Evolutionary conservation across 2,797 vertebrate species (phyloP).

Genomic region (Hephaestus fuliginosus): DNA sequence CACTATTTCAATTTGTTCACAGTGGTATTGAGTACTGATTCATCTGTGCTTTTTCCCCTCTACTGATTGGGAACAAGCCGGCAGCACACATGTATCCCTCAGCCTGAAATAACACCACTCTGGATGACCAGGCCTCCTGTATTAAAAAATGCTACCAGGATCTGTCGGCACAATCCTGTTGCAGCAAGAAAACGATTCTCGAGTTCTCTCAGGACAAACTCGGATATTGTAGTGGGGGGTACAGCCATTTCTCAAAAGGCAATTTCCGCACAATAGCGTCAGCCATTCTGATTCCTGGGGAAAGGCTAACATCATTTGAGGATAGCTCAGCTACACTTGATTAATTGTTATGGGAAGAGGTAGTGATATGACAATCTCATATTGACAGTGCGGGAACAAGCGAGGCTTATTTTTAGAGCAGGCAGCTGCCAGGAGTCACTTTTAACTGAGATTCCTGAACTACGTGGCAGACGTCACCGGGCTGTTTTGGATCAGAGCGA

Average conservation of each 20-base stretch:
- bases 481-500: constrained; percentile 51
- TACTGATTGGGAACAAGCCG: constrained; percentile 57
- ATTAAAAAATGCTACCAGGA: constrained; percentile 47
- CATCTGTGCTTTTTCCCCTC: constrained; percentile 51
- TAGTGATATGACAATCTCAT: constrained; percentile 79
- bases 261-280: constrained; percentile 73
- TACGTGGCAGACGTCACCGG: constrained; percentile 47
- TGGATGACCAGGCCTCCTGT: constrained; percentile 33
- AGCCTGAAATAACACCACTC: constrained; percentile 59
- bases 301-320: constrained; percentile 75
- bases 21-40: constrained; percentile 48
- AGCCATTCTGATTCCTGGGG: constrained; percentile 69
- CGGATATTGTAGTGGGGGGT: constrained; percentile 63
- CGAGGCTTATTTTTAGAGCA: constrained; percentile 77
- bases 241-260: constrained; percentile 75
- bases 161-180: constrained; percentile 35
- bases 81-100: constrained; percentile 52
- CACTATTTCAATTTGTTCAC: constrained; percentile 30
- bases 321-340: constrained; percentile 73
- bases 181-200: constrained; percentile 53
- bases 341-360: constrained; percentile 83
- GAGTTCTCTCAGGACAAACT: constrained; percentile 63
- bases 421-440: constrained; percentile 68
- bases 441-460: constrained; percentile 57
- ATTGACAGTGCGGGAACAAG: constrained; percentile 71